A percentile compares a stretch with the other conserved stretches of the same genome.
phyloP scores from a whole-genome alignment of 2,113 vertebrate species.

The Pygoscelis adeliae region DNA sequence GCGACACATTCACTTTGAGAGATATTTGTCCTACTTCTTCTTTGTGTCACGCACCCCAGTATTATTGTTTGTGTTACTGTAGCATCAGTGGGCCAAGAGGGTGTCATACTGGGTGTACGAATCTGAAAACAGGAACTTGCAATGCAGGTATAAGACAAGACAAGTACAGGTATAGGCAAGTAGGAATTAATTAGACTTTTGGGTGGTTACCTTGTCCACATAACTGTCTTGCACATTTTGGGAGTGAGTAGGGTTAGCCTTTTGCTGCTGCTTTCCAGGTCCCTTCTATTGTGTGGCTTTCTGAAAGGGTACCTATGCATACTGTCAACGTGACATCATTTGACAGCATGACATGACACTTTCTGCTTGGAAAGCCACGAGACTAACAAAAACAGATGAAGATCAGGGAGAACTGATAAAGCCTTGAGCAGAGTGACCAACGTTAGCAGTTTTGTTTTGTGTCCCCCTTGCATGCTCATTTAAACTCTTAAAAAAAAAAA shows the following conservation, averaged over 20 bases:
- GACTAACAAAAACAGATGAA: background rate
- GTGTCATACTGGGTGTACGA: background rate
- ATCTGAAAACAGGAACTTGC: background rate
- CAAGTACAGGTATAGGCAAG: background rate
- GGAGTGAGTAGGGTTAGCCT: background rate
- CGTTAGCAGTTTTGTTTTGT: background rate
- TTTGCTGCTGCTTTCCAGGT: background rate
- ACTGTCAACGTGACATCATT: rapidly evolving
- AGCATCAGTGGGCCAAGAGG: background rate
- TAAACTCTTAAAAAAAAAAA: background rate
- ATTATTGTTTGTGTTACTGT: background rate
- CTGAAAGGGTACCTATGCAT: rapidly evolving
- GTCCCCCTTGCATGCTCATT: background rate
- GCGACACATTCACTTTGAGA: background rate
- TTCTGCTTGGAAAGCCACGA: background rate
- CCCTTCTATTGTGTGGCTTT: background rate
- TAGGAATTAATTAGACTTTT: background rate
- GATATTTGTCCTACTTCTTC: background rate
- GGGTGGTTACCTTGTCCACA: background rate
- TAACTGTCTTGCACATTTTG: rapidly evolving
- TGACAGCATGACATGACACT: background rate
- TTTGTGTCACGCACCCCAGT: background rate
- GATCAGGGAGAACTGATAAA: background rate
- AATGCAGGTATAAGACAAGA: background rate
- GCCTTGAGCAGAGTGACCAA: background rate